phyloP scores from a whole-genome alignment of 2,113 vertebrate species.

The Cavia aperea region DNA sequence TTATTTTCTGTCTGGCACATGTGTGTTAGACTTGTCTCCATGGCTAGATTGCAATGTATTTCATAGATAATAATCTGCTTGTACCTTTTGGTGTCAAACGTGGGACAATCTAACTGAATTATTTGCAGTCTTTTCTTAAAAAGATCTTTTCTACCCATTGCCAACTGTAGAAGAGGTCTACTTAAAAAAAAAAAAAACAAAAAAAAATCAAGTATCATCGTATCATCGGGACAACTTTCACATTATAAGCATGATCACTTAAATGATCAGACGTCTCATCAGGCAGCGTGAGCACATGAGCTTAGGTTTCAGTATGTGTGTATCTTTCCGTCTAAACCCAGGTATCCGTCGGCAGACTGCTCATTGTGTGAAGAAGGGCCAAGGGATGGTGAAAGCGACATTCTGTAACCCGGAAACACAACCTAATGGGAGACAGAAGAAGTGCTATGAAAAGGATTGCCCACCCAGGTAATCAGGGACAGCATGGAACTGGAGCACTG shows the following conservation, averaged over 20 bases:
- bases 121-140: not conserved
- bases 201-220: not conserved
- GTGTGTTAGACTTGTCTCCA: not conserved
- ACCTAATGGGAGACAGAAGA: slow-evolving; percentile 83
- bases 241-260: not conserved
- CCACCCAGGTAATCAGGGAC: slow-evolving; percentile 78
- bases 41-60: not conserved
- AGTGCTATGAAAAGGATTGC: slow-evolving; percentile 89
- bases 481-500: not conserved
- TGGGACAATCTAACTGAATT: not conserved
- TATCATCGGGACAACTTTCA: not conserved
- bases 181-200: not conserved
- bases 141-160: not conserved
- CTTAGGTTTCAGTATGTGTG: not conserved
- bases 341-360: slow-evolving; percentile 85
- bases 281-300: not conserved
- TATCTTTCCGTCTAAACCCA: slow-evolving; percentile 55
- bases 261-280: not conserved
- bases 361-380: slow-evolving; percentile 83
- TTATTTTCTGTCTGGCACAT: not conserved
- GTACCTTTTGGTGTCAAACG: not conserved
- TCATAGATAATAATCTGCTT: not conserved
- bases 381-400: slow-evolving; percentile 82
- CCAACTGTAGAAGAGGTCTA: not conserved
- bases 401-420: slow-evolving; percentile 85